phyloP scores from a whole-genome alignment of 2,113 vertebrate species.

The Heloderma charlesbogerti region DNA sequence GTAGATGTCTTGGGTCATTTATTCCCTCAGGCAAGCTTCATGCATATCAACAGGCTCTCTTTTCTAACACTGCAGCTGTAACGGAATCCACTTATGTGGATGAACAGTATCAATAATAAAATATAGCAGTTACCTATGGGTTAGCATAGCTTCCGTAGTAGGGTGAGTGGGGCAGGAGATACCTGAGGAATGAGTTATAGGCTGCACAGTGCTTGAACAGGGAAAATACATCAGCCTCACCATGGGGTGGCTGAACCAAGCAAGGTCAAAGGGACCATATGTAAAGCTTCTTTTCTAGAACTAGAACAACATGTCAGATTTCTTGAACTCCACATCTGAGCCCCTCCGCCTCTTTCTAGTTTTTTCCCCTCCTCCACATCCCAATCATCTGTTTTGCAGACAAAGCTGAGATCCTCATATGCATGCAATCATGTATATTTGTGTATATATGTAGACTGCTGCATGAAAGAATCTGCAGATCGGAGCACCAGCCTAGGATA shows the following conservation, averaged over 20 bases:
- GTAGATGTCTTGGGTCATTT: neutral
- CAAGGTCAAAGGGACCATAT: neutral
- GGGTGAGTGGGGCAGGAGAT: no score
- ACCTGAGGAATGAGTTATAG: neutral
- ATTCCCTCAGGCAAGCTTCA: neutral
- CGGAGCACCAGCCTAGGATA: neutral
- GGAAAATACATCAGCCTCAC: neutral
- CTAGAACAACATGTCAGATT: neutral
- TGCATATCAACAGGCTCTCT: neutral
- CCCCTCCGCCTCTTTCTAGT: neutral
- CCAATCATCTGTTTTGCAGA: conserved; percentile 6
- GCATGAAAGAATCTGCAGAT: neutral
- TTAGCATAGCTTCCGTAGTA: neutral
- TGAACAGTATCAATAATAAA: neutral
- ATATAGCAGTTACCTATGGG: neutral
- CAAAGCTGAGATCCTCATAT: neutral
- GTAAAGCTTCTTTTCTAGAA: neutral
- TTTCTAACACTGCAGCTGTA: neutral
- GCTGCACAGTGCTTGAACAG: neutral
- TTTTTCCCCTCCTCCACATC: neutral
- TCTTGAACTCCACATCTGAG: neutral
- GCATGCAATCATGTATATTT: neutral
- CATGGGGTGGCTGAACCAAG: neutral
- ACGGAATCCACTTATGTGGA: neutral
- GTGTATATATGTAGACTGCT: no score